These are phyloP conservation scores for Eclectus roratus DNA, from an alignment of 2,113 vertebrate genomes.

Conservation along the genomic window DNA sequence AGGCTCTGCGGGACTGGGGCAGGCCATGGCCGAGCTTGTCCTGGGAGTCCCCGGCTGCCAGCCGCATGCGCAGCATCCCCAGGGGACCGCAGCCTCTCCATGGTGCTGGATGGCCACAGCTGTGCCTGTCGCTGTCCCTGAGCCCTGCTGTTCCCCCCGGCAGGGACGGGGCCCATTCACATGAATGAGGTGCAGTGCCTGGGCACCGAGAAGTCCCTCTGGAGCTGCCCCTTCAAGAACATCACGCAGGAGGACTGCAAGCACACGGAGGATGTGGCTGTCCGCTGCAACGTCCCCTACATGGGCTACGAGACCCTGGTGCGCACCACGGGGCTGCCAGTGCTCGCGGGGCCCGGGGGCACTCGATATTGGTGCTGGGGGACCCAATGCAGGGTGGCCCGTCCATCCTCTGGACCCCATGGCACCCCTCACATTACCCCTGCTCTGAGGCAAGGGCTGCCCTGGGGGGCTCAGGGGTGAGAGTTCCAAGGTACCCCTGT, in stretches of 20 bases:
- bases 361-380: accelerated
- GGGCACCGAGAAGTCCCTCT: constrained; percentile 86
- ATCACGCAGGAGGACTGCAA: constrained; percentile 90
- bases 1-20: neutral
- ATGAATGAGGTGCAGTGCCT: constrained; percentile 90
- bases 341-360: accelerated
- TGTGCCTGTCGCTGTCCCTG: neutral
- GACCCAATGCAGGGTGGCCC: accelerated
- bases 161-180: constrained; percentile 92
- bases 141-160: neutral
- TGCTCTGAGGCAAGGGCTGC: neutral
- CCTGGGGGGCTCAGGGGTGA: neutral
- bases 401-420: neutral
- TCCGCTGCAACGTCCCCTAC: constrained; percentile 91
- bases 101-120: neutral
- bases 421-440: neutral
- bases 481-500: neutral
- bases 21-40: accelerated
- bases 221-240: constrained; percentile 89
- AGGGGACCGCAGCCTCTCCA: accelerated
- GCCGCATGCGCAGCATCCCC: accelerated
- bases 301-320: constrained; percentile 90
- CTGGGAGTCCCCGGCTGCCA: accelerated
- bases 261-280: constrained; percentile 84
- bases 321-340: accelerated